Conservation (phyloP, 2,797 vertebrate species). For the Mormyrus hasselquistii region DNA sequence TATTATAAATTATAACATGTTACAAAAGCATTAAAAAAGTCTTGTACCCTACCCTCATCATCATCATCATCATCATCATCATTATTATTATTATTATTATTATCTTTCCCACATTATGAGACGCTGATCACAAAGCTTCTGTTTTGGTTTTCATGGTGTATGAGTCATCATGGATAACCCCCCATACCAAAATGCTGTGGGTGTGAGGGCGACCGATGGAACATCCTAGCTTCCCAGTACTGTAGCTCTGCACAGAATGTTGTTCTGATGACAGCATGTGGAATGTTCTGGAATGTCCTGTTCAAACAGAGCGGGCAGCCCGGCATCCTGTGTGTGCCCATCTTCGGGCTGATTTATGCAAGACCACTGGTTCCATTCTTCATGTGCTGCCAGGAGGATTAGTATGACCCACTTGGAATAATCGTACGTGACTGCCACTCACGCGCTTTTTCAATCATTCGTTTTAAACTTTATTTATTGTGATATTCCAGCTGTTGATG, state of each 20-base stretch:
- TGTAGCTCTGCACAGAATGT: constrained; percentile 49
- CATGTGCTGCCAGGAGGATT: neutral
- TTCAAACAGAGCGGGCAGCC: constrained; percentile 53
- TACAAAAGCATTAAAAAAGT: neutral
- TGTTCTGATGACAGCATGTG: constrained; percentile 59
- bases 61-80: neutral
- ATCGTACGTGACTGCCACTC: neutral
- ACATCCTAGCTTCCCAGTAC: constrained; percentile 37
- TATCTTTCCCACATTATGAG: neutral
- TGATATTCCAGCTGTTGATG: neutral
- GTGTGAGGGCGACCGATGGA: constrained; percentile 28
- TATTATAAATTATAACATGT: neutral
- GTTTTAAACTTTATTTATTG: neutral
- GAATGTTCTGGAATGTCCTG: constrained; percentile 66
- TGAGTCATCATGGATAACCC: neutral
- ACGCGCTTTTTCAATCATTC: neutral
- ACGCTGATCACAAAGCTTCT: neutral
- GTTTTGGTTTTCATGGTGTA: neutral
- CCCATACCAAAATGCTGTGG: neutral
- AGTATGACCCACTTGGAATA: neutral
- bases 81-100: neutral
- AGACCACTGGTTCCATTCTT: neutral
- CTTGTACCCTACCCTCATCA: neutral
- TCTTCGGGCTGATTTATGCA: constrained; percentile 22
- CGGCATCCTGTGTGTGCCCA: constrained; percentile 28